Conservation (phyloP, 2,797 vertebrate species). For the Micrastur ruficollis region DNA sequence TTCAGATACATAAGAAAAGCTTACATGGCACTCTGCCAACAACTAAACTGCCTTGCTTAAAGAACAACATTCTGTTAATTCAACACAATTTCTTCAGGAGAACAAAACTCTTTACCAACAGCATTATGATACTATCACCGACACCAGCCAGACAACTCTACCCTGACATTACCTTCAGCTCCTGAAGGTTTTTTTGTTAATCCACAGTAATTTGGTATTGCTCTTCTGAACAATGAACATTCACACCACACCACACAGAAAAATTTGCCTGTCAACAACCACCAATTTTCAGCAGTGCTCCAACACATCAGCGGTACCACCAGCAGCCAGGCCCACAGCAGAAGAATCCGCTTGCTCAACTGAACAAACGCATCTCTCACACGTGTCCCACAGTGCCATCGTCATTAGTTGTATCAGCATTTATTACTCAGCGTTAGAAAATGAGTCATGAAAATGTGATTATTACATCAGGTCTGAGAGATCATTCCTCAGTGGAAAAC, state of each 20-base stretch:
- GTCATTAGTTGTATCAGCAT: not conserved
- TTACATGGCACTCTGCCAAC: not conserved
- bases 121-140: fast-evolving
- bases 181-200: not conserved
- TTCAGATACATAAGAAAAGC: not conserved
- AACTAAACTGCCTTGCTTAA: not conserved
- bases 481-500: not conserved
- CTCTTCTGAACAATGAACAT: not conserved
- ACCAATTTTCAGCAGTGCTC: not conserved
- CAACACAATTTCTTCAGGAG: not conserved
- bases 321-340: not conserved
- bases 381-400: not conserved
- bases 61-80: not conserved
- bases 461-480: not conserved
- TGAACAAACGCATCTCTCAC: not conserved
- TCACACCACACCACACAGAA: not conserved
- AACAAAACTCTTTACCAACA: not conserved
- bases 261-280: not conserved
- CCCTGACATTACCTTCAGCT: not conserved
- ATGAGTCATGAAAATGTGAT: not conserved
- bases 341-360: not conserved
- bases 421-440: not conserved
- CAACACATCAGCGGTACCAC: not conserved
- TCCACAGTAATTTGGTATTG: no score
- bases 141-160: not conserved